Conservation (phyloP, 2,113 vertebrate species). For the Uropsilus gracilis region DNA sequence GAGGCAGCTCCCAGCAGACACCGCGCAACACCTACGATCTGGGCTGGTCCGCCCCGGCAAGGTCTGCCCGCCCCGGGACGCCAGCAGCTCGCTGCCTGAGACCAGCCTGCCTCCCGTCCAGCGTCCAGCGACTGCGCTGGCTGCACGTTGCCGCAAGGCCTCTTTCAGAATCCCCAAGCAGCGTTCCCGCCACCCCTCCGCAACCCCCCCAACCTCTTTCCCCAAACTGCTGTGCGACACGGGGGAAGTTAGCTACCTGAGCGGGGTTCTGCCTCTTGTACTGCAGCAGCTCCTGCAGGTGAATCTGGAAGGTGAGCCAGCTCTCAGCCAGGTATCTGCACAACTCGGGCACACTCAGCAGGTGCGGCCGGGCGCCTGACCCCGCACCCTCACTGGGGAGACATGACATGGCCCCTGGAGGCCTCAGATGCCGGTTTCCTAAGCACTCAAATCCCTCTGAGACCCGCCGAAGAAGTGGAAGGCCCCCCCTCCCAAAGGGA, state of each 20-base stretch:
- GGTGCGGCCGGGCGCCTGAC: slow-evolving; percentile 89
- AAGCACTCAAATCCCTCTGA: slow-evolving; percentile 52
- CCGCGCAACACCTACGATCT: neutral
- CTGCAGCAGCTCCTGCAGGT: slow-evolving; percentile 95
- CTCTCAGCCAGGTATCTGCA: slow-evolving; percentile 97
- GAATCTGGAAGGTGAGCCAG: slow-evolving; percentile 95
- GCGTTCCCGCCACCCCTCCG: neutral
- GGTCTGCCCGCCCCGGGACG: no score
- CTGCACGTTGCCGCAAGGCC: neutral
- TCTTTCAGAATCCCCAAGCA: neutral
- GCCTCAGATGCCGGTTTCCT: slow-evolving; percentile 65
- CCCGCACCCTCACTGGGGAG: slow-evolving; percentile 89
- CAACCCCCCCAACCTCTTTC: neutral
- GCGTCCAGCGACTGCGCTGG: no score
- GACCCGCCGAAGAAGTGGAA: neutral
- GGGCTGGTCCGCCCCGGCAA: neutral
- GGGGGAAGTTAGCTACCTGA: slow-evolving; percentile 87
- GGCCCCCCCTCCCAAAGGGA: slow-evolving; percentile 32
- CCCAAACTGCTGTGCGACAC: neutral
- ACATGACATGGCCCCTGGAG: slow-evolving; percentile 81
- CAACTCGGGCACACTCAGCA: slow-evolving; percentile 95
- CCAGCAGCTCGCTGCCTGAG: neutral
- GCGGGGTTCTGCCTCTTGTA: slow-evolving; percentile 97
- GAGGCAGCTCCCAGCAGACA: neutral
- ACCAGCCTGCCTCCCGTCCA: neutral